Conservation (phyloP, 2,113 vertebrate species). For the Takifugu bimaculatus region DNA sequence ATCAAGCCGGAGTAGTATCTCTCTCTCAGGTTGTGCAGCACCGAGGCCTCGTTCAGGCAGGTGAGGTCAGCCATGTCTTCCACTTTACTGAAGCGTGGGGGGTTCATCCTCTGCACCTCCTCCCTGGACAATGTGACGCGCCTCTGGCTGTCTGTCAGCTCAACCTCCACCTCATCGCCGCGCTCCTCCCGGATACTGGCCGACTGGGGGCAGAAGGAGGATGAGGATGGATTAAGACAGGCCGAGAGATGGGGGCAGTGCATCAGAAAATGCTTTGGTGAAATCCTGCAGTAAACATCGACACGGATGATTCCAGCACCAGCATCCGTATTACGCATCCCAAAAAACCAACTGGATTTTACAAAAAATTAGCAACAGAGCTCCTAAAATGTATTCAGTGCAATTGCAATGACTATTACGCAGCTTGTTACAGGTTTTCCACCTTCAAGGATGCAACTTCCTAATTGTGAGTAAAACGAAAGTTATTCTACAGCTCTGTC, state of each 20-base stretch:
- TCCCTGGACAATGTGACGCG: constrained; percentile 73
- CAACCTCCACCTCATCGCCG: constrained; percentile 78
- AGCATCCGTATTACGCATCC: too few species aligned
- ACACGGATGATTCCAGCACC: background rate
- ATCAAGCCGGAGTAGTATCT: constrained; percentile 81
- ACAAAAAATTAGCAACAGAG: background rate
- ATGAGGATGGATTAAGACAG: background rate
- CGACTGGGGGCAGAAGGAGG: constrained; percentile 53
- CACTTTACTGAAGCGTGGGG: constrained; percentile 80
- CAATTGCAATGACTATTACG: too few species aligned
- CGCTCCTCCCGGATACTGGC: constrained; percentile 77
- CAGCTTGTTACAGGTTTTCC: too few species aligned
- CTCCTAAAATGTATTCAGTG: too few species aligned
- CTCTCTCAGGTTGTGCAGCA: constrained; percentile 79
- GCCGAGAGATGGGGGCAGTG: background rate
- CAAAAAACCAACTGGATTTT: background rate
- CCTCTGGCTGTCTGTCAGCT: constrained; percentile 76
- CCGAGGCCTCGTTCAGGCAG: constrained; percentile 81
- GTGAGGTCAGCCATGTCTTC: constrained; percentile 84
- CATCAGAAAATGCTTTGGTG: too few species aligned
- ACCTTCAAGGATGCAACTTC: too few species aligned
- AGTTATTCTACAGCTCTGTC: too few species aligned
- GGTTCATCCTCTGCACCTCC: constrained; percentile 82
- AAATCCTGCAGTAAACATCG: background rate
- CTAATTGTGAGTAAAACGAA: too few species aligned